Base-by-base conservation (phyloP, 1,140 invertebrate genomes). In the Diprion similis region DNA sequence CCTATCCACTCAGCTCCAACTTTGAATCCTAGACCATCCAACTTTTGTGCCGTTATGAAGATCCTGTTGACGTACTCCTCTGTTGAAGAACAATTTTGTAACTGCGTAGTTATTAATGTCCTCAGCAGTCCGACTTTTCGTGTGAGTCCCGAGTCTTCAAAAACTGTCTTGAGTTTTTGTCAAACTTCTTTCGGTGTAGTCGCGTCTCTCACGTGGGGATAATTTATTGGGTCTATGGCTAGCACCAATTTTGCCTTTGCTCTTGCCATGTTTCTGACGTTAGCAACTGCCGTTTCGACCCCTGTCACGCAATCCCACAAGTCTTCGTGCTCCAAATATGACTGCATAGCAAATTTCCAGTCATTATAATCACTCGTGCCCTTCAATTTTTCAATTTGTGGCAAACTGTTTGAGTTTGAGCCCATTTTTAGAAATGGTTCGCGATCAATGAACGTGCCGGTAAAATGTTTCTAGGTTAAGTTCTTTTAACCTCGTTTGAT, bases 41-140 rank as follows among this genome's bases (percentile, higher is more conserved):
- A n/a, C n/a, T n/a, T 78, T 71, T 85, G 68, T 73, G 80, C 79
- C 68, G 82, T 83, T 75, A 71, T 77, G 67, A 83, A 78, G 71
- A 83, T 82, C 79, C 76, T 80, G 75, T 81, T 81, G 65, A 82
- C 82, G 79, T 85, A 85, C 19, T 83, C 80, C 46, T 84, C 79
- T n/a, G 86, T 70, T 59, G 51, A 79, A 7, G 72, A 6, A 64
- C 79, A 82, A 11, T 79, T 79, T 67, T 82, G 75, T 46, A 86
- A 68, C 10, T 66, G 59, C 59, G 79, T 83, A 8, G 75, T 83
- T 7, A 83, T 80, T 45, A 84, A 18, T 67, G 77, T 77, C 64
- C 73, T 46, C 10, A 86, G 67, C 47, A 86, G 75, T 37, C 78
- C 78, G 15, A 86, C 81, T 82, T 77, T 79, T 74, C 83, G 72